These are phyloP conservation scores for Caradrina kadenii DNA, from an alignment of 2,888 invertebrate genomes.

Conservation along the genomic window DNA sequence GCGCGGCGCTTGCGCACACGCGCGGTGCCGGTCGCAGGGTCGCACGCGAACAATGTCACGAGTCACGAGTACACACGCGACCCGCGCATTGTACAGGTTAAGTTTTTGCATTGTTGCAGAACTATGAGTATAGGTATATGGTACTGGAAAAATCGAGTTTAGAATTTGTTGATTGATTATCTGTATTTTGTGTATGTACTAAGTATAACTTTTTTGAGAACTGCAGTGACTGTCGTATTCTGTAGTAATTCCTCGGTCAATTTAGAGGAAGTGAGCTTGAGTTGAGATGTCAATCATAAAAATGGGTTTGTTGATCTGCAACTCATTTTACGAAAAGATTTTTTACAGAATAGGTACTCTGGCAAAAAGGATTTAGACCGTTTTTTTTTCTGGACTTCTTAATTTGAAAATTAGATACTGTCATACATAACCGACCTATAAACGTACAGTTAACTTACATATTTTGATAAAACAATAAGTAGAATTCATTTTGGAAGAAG, in stretches of 20 bases:
- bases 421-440: no score
- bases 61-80: constrained; percentile 51
- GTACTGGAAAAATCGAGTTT: constrained; percentile 5
- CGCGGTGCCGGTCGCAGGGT: constrained; percentile 52
- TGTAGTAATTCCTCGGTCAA: no score
- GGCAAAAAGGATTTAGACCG: neutral
- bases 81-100: constrained; percentile 43
- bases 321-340: neutral
- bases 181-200: no score
- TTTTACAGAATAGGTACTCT: neutral
- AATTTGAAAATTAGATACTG: no score
- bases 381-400: neutral
- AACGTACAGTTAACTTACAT: no score
- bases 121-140: neutral
- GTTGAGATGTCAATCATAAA: no score
- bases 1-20: constrained; percentile 53
- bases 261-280: no score
- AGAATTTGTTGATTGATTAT: neutral
- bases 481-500: neutral
- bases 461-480: no score
- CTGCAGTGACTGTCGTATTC: no score
- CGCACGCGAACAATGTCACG: constrained; percentile 66
- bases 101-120: constrained; percentile 37
- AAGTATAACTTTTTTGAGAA: no score
- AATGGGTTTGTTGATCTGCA: no score